Evolutionary conservation across 2,888 invertebrate species (phyloP), one percentile per base, ranked within the genome.

Genomic region (Heliconius sara): DNA sequence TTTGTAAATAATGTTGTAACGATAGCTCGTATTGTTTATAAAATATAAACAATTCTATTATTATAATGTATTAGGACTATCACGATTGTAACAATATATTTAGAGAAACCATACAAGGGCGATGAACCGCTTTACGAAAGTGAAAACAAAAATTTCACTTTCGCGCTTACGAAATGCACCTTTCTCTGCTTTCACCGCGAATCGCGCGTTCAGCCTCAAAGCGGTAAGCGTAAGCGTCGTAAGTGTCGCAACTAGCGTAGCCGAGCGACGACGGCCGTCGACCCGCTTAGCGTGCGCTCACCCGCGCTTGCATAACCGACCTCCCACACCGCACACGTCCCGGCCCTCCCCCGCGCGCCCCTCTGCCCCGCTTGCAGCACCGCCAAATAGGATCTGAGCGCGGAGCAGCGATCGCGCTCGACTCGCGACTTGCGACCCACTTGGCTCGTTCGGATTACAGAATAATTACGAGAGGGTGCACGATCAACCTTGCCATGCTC

Each of bases 231-330:
- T 83, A 82, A 85, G 87, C 86, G 87, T 85, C 85, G 84, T 85
- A 86, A 88, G 89, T 91, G 93, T 92, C 90, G 93, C 93, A 92
- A 91, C 87, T 85, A 87, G 88, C 88, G 84, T 87, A 87, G 89
- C 89, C 88, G 87, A 87, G 90, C 88, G 85, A 86, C 88, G 93
- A 94, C 96, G 96, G 96, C 94, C 96, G 96, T 93, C 96, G 96
- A 96, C 96, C 96, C 93, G 96, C 95, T 96, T 96, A 95, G 92
- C 95, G 96, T 95, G 96, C 96, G 96, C 95, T 96, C 96, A 96
- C 96, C 95, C 91, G 92, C 92, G 92, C 93, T 94, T 95, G 94
- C 94, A 94, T 94, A 94, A 94, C 92, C 93, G 91, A 92, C 92
- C 91, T 90, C 91, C 91, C 90, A 89, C 91, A 85, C 86, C 87